Conservation (phyloP, 2,888 invertebrate species). For the Cetonia aurata region DNA sequence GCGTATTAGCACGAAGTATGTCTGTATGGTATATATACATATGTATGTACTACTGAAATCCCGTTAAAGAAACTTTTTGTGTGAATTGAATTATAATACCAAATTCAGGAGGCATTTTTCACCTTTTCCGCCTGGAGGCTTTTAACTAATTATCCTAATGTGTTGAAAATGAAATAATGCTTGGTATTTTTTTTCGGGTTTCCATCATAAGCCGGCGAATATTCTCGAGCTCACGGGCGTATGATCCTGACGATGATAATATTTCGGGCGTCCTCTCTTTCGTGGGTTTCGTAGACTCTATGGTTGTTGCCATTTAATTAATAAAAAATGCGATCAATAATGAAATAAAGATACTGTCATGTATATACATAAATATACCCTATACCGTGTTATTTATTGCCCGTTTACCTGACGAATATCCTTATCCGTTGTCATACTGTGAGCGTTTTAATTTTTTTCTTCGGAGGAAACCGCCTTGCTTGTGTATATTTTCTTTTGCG, state of each 20-base stretch:
- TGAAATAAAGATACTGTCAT: too few relatives aligned
- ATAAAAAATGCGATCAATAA: too few relatives aligned
- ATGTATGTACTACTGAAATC: background rate
- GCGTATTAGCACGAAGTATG: too few relatives aligned
- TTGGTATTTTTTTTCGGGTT: constrained; percentile 1
- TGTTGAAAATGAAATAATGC: constrained; percentile 35
- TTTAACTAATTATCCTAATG: constrained; percentile 34
- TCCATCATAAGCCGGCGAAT: constrained; percentile 2
- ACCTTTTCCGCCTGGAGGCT: constrained; percentile 34
- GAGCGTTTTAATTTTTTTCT: background rate
- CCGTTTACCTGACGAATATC: too few relatives aligned
- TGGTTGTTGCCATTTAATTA: too few relatives aligned
- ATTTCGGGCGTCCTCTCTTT: background rate
- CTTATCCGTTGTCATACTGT: too few relatives aligned
- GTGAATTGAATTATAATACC: constrained; percentile 27
- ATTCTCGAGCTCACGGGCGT: background rate
- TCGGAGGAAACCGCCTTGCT: background rate
- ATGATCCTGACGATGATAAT: background rate
- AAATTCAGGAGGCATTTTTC: constrained; percentile 24
- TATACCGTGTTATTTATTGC: too few relatives aligned
- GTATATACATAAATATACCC: too few relatives aligned
- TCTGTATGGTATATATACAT: too few relatives aligned
- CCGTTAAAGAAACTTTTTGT: constrained; percentile 16
- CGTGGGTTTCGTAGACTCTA: too few relatives aligned
- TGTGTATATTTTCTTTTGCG: too few relatives aligned